These are phyloP conservation scores for Tamandua tetradactyla DNA, from an alignment of 2,797 vertebrate species.

Conservation along the genomic window DNA sequence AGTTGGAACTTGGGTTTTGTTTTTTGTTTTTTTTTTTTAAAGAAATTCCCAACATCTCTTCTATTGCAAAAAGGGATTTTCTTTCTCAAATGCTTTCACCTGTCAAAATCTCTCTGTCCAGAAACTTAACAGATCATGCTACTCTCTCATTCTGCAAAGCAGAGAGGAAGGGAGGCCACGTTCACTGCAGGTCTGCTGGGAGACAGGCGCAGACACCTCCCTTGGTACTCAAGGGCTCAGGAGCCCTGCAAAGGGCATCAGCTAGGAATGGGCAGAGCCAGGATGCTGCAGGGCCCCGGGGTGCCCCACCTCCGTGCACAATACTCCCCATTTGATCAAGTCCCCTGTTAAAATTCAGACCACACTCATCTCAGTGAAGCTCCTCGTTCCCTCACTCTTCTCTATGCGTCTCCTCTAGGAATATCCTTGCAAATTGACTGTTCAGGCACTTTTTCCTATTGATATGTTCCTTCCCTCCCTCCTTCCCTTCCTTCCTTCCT, in stretches of 20 bases:
- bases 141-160: background rate
- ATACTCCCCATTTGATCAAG: background rate
- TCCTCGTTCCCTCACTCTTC: fast-evolving
- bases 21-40: constrained; percentile 46
- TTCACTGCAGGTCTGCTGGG: fast-evolving
- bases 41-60: constrained; percentile 59
- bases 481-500: too few species aligned
- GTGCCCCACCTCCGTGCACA: background rate
- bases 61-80: constrained; percentile 66
- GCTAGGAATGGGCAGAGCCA: background rate
- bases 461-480: background rate
- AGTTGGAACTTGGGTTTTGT: constrained; percentile 23
- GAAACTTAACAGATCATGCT: constrained; percentile 68
- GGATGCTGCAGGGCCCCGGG: background rate
- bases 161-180: background rate
- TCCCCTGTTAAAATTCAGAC: background rate
- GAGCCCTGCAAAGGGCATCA: background rate
- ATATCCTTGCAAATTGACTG: fast-evolving
- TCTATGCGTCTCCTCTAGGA: fast-evolving
- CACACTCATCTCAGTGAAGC: fast-evolving
- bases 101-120: constrained; percentile 76
- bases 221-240: background rate
- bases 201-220: background rate
- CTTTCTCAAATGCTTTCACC: constrained; percentile 79
- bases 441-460: background rate